Conservation (phyloP, 2,797 vertebrate species). For the Adrianichthys oophorus region DNA sequence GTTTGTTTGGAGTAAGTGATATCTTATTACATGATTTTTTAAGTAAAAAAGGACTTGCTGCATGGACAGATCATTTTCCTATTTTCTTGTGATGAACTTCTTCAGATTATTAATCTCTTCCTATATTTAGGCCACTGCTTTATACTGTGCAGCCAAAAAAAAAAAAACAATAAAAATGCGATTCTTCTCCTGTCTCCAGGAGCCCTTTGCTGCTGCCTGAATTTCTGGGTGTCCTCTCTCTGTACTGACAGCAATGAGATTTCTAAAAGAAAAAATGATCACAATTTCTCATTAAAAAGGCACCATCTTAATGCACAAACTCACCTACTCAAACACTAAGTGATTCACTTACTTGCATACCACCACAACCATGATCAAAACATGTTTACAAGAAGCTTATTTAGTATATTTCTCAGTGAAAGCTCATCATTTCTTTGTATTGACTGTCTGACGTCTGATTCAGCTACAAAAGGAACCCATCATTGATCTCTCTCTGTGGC, state of each 20-base stretch:
- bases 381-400: conserved; percentile 58
- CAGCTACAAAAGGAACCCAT: neutral
- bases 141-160: conserved; percentile 21
- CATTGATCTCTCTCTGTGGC: too few relatives aligned
- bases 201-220: conserved; percentile 68
- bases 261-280: conserved; percentile 3
- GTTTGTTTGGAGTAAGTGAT: too few relatives aligned
- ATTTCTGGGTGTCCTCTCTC: conserved; percentile 27
- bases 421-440: neutral
- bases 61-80: too few relatives aligned
- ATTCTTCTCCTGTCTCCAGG: conserved; percentile 53
- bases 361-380: conserved; percentile 60
- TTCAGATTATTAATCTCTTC: neutral
- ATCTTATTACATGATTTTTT: too few relatives aligned
- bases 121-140: conserved; percentile 1
- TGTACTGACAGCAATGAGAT: too few relatives aligned
- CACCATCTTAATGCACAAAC: conserved; percentile 33
- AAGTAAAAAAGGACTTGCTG: too few relatives aligned
- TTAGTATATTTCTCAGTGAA: conserved; percentile 35
- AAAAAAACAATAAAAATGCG: conserved; percentile 31
- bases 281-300: conserved; percentile 21
- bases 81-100: too few relatives aligned
- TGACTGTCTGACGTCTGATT: neutral
- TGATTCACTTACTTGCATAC: conserved; percentile 52
- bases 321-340: conserved; percentile 51